Evolutionary conservation across 2,888 invertebrate species (phyloP).

Genomic region (Nasonia oneida): DNA sequence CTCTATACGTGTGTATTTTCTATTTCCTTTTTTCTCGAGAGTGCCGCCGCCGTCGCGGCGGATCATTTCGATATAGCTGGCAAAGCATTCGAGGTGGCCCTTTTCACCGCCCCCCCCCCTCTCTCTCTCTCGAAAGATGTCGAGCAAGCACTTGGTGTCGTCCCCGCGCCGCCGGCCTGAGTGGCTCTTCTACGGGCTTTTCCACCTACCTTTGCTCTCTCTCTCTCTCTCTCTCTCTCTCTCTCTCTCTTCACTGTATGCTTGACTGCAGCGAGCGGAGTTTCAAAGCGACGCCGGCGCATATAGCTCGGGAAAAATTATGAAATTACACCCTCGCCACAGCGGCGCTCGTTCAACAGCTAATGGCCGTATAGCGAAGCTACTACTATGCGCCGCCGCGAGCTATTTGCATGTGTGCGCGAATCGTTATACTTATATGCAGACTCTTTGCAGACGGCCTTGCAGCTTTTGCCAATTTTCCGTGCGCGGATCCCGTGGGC

Average conservation of each 20-base stretch:
- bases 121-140: slow-evolving; percentile 43
- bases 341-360: slow-evolving; percentile 1
- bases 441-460: neutral
- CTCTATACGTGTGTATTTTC: neutral
- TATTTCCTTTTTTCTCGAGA: slow-evolving; percentile 40
- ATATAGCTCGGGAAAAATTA: slow-evolving; percentile 43
- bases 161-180: slow-evolving; percentile 7
- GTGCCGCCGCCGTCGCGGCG: neutral
- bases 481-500: neutral
- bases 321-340: slow-evolving; percentile 44
- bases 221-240: neutral
- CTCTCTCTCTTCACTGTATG: neutral
- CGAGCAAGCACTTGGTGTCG: slow-evolving; percentile 57
- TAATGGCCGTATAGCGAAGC: slow-evolving; percentile 20
- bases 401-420: neutral
- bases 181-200: slow-evolving; percentile 49
- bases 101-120: slow-evolving; percentile 15
- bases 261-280: neutral
- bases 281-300: neutral
- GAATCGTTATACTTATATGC: neutral
- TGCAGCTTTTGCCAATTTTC: neutral
- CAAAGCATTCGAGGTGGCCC: slow-evolving; percentile 42
- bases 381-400: neutral
- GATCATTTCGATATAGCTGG: slow-evolving; percentile 56
- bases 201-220: neutral